A percentile compares a stretch with the other conserved stretches of the same genome.
Conservation (phyloP, 2,113 vertebrate species). For the Scartelaos histophorus region DNA sequence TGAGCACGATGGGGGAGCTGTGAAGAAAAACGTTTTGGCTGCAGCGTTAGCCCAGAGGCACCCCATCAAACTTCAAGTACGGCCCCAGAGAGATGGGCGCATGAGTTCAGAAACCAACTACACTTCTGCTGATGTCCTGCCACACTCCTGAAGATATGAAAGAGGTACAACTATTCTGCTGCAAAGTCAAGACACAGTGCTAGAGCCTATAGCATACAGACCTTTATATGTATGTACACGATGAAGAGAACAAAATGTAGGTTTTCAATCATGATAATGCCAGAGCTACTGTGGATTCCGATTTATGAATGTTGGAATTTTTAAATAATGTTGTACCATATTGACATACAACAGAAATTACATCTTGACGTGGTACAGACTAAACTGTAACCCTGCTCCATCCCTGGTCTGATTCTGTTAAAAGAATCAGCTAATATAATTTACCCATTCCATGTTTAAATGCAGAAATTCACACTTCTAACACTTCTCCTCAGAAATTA, state of each 20-base stretch:
- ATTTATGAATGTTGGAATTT: too few relatives aligned
- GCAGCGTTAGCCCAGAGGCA: slow-evolving; percentile 27
- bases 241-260: too few relatives aligned
- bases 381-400: background rate
- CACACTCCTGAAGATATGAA: background rate
- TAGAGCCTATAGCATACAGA: background rate
- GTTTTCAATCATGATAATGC: too few relatives aligned
- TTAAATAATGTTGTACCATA: too few relatives aligned
- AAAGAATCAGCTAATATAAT: background rate
- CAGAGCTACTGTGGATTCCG: too few relatives aligned
- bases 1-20: slow-evolving; percentile 13
- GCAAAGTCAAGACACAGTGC: background rate
- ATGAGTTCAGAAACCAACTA: background rate
- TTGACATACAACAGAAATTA: too few relatives aligned
- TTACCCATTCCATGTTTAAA: background rate
- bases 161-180: background rate
- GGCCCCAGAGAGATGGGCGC: background rate
- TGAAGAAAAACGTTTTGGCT: slow-evolving; percentile 37
- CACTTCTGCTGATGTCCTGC: background rate
- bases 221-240: too few relatives aligned
- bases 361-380: too few relatives aligned
- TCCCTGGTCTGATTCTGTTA: background rate
- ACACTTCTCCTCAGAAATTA: too few relatives aligned
- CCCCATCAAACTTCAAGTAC: slow-evolving; percentile 19
- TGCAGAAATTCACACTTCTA: too few relatives aligned